Evolutionary conservation across 2,888 invertebrate species (phyloP).

Genomic region (Atethmia centrago): DNA sequence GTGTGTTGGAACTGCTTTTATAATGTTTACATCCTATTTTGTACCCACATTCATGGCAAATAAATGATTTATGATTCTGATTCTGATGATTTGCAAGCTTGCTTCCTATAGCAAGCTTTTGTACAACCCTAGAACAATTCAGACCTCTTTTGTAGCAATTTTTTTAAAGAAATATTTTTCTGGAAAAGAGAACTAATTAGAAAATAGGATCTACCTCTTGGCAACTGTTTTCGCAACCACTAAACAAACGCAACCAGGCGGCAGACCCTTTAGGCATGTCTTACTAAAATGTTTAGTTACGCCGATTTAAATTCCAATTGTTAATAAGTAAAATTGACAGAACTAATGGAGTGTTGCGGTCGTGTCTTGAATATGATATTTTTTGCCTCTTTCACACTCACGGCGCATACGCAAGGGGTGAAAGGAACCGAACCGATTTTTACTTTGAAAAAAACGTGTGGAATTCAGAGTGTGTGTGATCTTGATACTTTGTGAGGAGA

Average conservation of each 20-base stretch:
- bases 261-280: neutral
- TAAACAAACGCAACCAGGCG: neutral
- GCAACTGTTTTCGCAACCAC: neutral
- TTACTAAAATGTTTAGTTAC: conserved; percentile 40
- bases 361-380: conserved; percentile 64
- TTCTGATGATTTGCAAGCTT: no score
- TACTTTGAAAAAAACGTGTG: conserved; percentile 75
- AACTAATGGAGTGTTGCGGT: conserved; percentile 66
- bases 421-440: conserved; percentile 79
- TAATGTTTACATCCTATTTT: no score
- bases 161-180: no score
- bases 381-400: conserved; percentile 62
- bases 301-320: conserved; percentile 57
- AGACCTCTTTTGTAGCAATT: no score
- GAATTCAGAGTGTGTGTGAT: conserved; percentile 57
- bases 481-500: conserved; percentile 77
- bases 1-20: no score
- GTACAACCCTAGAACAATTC: no score
- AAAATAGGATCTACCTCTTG: neutral
- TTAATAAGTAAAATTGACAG: conserved; percentile 65
- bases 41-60: no score
- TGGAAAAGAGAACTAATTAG: no score
- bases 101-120: no score
- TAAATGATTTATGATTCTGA: no score
- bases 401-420: conserved; percentile 68